Evolutionary conservation across 2,797 vertebrate species (phyloP).

Genomic region (Tauraco hartlaubi): DNA sequence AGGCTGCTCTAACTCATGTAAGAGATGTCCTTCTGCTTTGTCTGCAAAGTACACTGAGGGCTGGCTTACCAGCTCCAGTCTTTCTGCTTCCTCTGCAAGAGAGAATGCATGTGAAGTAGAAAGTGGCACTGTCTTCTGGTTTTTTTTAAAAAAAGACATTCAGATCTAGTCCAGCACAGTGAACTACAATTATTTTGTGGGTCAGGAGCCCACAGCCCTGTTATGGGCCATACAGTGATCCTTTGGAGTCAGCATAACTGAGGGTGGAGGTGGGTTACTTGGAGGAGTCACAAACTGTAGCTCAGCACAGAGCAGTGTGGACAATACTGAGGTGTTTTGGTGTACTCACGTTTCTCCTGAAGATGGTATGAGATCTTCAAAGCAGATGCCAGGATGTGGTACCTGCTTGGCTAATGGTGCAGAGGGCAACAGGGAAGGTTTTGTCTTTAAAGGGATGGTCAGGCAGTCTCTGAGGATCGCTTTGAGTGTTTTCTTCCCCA

Average conservation of each 20-base stretch:
- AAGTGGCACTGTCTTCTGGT: rapidly evolving
- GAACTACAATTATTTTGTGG: not conserved
- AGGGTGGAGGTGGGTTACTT: not conserved
- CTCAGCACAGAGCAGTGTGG: not conserved
- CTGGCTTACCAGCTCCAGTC: not conserved
- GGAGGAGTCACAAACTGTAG: not conserved
- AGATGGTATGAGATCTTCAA: not conserved
- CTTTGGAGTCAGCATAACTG: not conserved
- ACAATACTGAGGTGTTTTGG: not conserved
- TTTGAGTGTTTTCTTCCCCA: not conserved
- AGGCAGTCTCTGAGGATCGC: not conserved
- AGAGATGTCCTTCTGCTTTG: not conserved
- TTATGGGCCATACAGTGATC: rapidly evolving
- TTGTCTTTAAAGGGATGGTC: not conserved
- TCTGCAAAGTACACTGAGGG: not conserved
- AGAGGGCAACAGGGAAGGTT: not conserved
- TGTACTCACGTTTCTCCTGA: rapidly evolving
- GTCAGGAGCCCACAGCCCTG: not conserved
- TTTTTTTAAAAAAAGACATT: too few relatives aligned
- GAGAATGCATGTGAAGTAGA: not conserved
- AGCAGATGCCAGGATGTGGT: not conserved
- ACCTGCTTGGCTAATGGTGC: not conserved
- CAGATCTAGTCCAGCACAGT: not conserved
- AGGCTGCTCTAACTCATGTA: not conserved
- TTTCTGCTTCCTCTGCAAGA: not conserved